Conservation (phyloP, 2,888 invertebrate species). For the Drosophila algonquin region DNA sequence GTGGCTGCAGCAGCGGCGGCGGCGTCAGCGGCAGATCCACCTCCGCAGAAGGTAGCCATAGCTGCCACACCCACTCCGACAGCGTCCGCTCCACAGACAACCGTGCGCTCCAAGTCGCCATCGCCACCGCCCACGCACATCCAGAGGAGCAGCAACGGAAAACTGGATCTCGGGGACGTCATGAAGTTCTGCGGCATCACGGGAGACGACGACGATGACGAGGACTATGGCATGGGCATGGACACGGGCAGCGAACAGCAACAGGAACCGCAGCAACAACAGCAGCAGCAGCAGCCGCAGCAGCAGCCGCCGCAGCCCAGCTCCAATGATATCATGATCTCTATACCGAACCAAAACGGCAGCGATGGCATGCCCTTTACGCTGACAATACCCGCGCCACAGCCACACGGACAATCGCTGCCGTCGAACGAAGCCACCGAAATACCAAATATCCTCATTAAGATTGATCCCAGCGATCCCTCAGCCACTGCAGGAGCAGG, state of each 20-base stretch:
- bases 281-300: constrained; percentile 43
- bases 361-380: constrained; percentile 82
- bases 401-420: constrained; percentile 42
- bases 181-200: constrained; percentile 90
- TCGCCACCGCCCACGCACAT: constrained; percentile 75
- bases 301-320: constrained; percentile 44
- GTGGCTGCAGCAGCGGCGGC: constrained; percentile 24
- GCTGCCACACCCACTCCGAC: constrained; percentile 44
- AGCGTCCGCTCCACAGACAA: constrained; percentile 2
- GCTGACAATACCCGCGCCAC: constrained; percentile 82
- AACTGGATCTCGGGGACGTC: constrained; percentile 89
- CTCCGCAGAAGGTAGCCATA: constrained; percentile 60
- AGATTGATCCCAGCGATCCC: constrained; percentile 82
- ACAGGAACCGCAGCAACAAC: constrained; percentile 29
- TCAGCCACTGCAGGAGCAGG: constrained; percentile 49
- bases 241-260: constrained; percentile 10
- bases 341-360: constrained; percentile 83
- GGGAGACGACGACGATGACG: constrained; percentile 88
- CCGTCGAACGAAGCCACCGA: constrained; percentile 69
- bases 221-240: constrained; percentile 85
- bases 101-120: constrained; percentile 56
- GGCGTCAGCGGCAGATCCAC: constrained; percentile 6
- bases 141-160: constrained; percentile 82
- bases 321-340: constrained; percentile 83
- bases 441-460: constrained; percentile 83